A percentile compares a stretch with the other conserved stretches of the same genome.
Evolutionary conservation across 2,797 vertebrate genomes (phyloP).

Genomic region (Myotis vivesi): DNA sequence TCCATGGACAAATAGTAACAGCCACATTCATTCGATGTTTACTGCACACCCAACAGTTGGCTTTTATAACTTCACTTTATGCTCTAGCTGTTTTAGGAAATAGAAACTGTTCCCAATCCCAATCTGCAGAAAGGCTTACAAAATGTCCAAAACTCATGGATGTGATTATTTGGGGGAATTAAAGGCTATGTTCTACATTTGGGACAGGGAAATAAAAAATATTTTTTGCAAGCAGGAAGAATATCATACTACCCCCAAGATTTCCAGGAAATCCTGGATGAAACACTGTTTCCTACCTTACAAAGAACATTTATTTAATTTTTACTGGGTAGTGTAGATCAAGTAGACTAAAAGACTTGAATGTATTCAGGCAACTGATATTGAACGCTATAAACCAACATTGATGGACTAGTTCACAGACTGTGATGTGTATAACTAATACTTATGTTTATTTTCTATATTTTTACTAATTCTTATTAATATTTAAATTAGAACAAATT

Average conservation of each 20-base stretch:
- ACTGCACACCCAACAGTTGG: not conserved
- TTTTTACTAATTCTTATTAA: not conserved
- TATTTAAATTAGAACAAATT: not conserved
- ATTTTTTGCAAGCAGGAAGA: not conserved
- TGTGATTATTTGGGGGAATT: not conserved
- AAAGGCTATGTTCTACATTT: not conserved
- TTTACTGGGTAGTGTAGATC: not conserved
- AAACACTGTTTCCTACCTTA: not conserved
- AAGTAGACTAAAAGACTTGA: not conserved
- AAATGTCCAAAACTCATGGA: not conserved
- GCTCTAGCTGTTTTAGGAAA: not conserved
- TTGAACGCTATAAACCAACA: not conserved
- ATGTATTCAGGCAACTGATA: not conserved
- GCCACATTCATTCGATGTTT: not conserved
- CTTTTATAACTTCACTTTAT: not conserved
- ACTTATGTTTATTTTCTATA: conserved; percentile 19
- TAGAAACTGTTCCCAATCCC: not conserved
- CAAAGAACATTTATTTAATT: not conserved
- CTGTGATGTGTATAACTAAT: not conserved
- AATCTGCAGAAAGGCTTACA: not conserved
- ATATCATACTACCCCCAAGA: not conserved
- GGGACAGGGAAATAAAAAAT: not conserved
- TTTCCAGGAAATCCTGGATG: not conserved
- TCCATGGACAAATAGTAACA: not conserved
- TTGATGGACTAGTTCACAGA: not conserved